Base-by-base conservation (phyloP, 1,140 invertebrate species). In the Aphelinus certus region DNA sequence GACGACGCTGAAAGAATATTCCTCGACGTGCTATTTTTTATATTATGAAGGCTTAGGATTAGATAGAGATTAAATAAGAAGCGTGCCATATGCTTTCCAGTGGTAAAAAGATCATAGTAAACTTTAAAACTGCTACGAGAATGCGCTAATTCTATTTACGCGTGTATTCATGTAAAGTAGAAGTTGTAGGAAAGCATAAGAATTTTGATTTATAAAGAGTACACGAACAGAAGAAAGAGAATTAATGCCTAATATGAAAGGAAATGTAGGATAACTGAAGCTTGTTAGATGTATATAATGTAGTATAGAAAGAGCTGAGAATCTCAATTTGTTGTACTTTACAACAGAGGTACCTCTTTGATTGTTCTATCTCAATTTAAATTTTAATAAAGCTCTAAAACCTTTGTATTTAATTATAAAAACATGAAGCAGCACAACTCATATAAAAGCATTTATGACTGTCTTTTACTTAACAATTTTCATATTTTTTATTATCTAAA, bases 211-310 rank as follows among this genome's bases (percentile, higher is more conserved):
- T 73, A 5, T 2, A 61, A 77, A 77, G 78, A 6, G 51, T 53
- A 78, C 75, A 53, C 5, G 26, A 80, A 76, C 75, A 73, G 43
- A 47, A 73, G 79, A 75, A 64, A 76, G 72, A 78, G 45, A 76
- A 75, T 61, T 77, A 77, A 78, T 51, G 63, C 56, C 76, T 77
- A 72, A 58, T 61, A 42, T 60, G 45, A 73, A 67, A 76, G 77
- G 76, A 81, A 56, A 68, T 76, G 77, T 76, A 75, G 71, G 78
- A 78, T 79, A 76, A 67, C 71, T 82, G 73, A 80, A 79, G 79
- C 79, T 85, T 82, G 80, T 73, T 83, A 78, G 77, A 79, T 86
- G 84, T 86, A 85, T 81, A 86, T 86, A 86, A 80, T 85, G 81
- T 86, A 85, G 83, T 80, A 84, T 84, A 85, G 81, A 80, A 79